A percentile compares a stretch with the other conserved stretches of the same genome.
phyloP scores from a whole-genome alignment of 2,888 invertebrate species.

The Clunio marinus region DNA sequence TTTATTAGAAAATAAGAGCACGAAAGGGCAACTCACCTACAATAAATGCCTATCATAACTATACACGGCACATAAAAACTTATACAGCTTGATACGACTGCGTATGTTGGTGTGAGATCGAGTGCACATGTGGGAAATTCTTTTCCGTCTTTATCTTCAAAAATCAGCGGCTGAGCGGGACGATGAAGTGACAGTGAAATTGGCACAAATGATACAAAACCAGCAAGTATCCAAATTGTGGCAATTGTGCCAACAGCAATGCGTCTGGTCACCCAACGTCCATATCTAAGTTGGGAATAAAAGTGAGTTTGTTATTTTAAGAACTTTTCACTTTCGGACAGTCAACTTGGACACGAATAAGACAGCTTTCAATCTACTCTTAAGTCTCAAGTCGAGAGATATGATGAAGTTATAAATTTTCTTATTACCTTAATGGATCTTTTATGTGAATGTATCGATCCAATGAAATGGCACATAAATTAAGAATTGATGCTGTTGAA shows the following conservation, averaged over 20 bases:
- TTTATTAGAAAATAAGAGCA: not conserved
- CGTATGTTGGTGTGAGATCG: conserved; percentile 92
- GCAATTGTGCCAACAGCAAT: conserved; percentile 84
- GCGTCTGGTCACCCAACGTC: conserved; percentile 83
- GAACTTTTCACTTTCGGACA: not conserved
- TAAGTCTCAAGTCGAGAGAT: not conserved
- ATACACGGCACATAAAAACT: conserved; percentile 97
- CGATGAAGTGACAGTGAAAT: conserved; percentile 90
- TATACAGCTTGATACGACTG: conserved; percentile 94
- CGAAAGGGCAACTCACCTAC: conserved; percentile 55
- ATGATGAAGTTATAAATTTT: conserved; percentile 14
- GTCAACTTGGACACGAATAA: not conserved
- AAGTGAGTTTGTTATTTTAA: not conserved
- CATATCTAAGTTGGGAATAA: conserved; percentile 64
- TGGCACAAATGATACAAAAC: conserved; percentile 92
- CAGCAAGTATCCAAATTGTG: conserved; percentile 89
- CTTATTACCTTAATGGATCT: conserved; percentile 72
- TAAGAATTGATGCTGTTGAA: conserved; percentile 97
- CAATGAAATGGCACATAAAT: conserved; percentile 95
- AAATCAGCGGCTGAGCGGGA: conserved; percentile 65
- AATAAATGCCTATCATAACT: conserved; percentile 94
- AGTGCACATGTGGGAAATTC: conserved; percentile 89
- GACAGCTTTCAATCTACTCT: not conserved
- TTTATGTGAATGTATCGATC: conserved; percentile 94
- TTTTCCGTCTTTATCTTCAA: conserved; percentile 62